A percentile compares a stretch with the other conserved stretches of the same genome.
Conservation (phyloP, 2,888 invertebrate genomes). For the Gastrophysa polygoni region DNA sequence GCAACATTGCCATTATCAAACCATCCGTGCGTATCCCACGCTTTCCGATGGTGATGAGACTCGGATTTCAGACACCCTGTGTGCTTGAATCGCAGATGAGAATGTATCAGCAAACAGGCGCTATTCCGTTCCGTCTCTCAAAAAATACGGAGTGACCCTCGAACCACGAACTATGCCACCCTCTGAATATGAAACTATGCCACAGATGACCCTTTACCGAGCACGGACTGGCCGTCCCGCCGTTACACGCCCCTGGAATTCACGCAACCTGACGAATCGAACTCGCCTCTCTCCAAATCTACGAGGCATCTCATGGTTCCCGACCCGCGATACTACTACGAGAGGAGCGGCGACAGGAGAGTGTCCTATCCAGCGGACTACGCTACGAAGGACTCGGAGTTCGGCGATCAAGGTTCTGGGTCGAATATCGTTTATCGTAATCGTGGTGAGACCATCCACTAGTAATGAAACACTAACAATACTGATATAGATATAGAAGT, state of each 20-base stretch:
- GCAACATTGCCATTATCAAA: too few relatives aligned
- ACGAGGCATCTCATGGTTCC: constrained; percentile 78
- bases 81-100: too few relatives aligned
- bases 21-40: too few relatives aligned
- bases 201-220: constrained; percentile 69
- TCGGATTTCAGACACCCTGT: too few relatives aligned
- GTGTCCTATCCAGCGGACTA: constrained; percentile 49
- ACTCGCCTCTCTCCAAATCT: constrained; percentile 76
- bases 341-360: constrained; percentile 57
- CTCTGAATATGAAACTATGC: constrained; percentile 34
- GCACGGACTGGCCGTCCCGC: constrained; percentile 76
- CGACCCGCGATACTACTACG: constrained; percentile 70
- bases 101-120: too few relatives aligned
- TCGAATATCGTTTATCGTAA: constrained; percentile 51
- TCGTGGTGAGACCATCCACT: constrained; percentile 50
- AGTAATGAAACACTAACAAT: constrained; percentile 5
- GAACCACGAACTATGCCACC: too few relatives aligned
- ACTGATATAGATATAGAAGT: constrained; percentile 4
- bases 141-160: too few relatives aligned
- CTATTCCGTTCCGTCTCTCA: background rate
- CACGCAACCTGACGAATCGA: constrained; percentile 78
- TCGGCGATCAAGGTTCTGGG: constrained; percentile 47
- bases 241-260: constrained; percentile 80
- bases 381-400: constrained; percentile 49
- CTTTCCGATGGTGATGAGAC: too few relatives aligned